Percentiles rank a stretch among this genome's conserved stretches.
These are phyloP conservation scores for Lepidurus couesii DNA, from an alignment of 1,140 invertebrate species.

Conservation along the genomic window DNA sequence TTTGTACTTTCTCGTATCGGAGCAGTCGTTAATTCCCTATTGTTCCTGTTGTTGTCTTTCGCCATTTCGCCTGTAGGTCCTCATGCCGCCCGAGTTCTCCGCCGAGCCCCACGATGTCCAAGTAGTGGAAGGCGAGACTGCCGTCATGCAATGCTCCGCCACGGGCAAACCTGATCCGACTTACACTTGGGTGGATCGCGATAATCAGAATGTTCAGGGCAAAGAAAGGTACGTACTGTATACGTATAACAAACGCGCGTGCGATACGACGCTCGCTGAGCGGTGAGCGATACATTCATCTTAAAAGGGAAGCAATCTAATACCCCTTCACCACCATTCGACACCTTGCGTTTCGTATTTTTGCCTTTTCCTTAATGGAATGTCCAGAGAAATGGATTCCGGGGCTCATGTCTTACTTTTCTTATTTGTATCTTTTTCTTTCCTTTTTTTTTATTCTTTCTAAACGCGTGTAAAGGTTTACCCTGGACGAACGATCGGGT, in stretches of 20 bases:
- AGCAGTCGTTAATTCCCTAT: conserved; percentile 20
- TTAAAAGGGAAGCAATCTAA: neutral
- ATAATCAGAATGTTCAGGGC: conserved; percentile 31
- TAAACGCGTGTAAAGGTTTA: conserved; percentile 25
- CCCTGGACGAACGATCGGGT: conserved; percentile 48
- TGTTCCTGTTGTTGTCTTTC: conserved; percentile 31
- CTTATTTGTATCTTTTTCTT: neutral
- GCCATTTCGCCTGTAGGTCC: conserved; percentile 54
- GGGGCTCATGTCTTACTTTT: neutral
- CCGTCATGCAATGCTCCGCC: conserved; percentile 66
- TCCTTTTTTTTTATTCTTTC: neutral
- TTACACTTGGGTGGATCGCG: conserved; percentile 63
- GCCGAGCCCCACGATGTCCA: conserved; percentile 52
- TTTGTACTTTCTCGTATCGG: neutral
- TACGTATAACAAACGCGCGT: no score
- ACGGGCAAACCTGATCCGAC: conserved; percentile 72
- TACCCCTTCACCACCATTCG: neutral
- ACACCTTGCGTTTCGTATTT: neutral
- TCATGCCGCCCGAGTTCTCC: conserved; percentile 65
- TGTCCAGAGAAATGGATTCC: neutral
- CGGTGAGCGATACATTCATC: neutral
- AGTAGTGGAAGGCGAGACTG: conserved; percentile 70
- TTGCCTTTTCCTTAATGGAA: neutral
- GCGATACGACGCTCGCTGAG: neutral
- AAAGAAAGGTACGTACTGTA: conserved; percentile 28